Base-by-base conservation (phyloP, 2,797 vertebrate genomes). In the Miichthys miiuy region DNA sequence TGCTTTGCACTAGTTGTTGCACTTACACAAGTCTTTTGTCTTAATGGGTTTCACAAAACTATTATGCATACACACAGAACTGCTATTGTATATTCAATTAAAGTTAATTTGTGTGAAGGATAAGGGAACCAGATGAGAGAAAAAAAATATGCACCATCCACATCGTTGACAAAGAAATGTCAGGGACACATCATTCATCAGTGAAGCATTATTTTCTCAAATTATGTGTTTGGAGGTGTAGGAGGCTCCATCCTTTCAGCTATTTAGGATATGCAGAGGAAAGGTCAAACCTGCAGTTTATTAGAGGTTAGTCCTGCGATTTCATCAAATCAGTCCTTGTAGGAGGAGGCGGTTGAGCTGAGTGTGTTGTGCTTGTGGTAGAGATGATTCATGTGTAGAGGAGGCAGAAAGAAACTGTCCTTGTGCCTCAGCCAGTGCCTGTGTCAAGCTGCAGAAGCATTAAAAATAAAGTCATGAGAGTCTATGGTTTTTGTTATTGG, bases 301-400 rank as follows among this genome's bases (percentile, higher is more conserved):
- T 64, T 18, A 17, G 25, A 73, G 58, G 63, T 84, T 38, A 11
- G 9, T 48, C 14, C 14, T 51, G 47, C 61, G 27, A 71, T 78
- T 75, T 69, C 7, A 52, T 76, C 5, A 20, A 56, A 66, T 7
- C 3, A 47, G 20, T 57, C 9, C 66, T 60, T 55, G 78, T 34
- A 5, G 67, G 56, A 51, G 48, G 62, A 65, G 48, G 27, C 70
- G 54, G 44, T 72, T 56, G 23, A 71, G 42, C 8, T 20, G 68
- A 57, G 54, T 44, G 65, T 55, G 55, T 13, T 16, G 25, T n/a
- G 50, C 17, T 16, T 55, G 18, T 52, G 79, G n/a, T 12, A 20
- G 17, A 75, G 61, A 84, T 81, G 86, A 68, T 41, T 82, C 64
- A 84, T 80, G 46, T 60, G 47, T 18, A 66, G 74, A 76, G 68